Evolutionary conservation across 2,113 vertebrate genomes (phyloP), one percentile per base, ranked within the genome.

Genomic region (Hyaena hyaena): DNA sequence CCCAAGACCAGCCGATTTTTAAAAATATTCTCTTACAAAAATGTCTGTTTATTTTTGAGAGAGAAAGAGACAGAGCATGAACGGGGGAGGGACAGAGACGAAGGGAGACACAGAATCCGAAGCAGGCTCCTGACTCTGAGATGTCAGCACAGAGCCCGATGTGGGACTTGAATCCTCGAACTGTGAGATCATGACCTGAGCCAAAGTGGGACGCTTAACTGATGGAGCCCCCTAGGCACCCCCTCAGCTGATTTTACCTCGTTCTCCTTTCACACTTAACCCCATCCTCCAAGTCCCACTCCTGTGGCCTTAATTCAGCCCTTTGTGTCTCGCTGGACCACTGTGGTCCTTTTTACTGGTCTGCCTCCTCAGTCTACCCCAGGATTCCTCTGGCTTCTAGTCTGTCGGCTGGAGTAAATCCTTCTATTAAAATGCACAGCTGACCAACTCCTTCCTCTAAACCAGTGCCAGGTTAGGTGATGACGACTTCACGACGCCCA

Each of bases 391-490:
- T 5, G 63, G 33, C 24, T 10, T 21, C 39, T 2, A 12, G 39
- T 17, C 58, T 74, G 11, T 66, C 21, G 5, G 58, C 19, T 63
- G n/a, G 88, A 79, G 45, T 26, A 53, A 33, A 33, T n/a, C 83
- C 33, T n/a, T 81, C 93, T 33, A n/a, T 63, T 39, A 24, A 43
- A 66, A 88, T 0, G 11, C 14, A 53, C 55, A 39, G 39, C 33
- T n/a, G 43, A 74, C 65, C 63, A 76, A 35, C 10, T n/a, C 28
- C 1, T 23, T 69, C 33, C 39, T 86, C 43, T 50, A 45, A 45
- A 24, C 19, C 53, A 0, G 0, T 2, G 2, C 31, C 19, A 24
- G 23, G n/a, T 12, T 3, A 48, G 61, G 71, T 2, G 7, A 7
- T 0, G 73, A 73, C 12, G n/a, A 45, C 26, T 12, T 12, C 7